Conservation (phyloP, 2,888 invertebrate genomes). For the Nomada goodeniana region DNA sequence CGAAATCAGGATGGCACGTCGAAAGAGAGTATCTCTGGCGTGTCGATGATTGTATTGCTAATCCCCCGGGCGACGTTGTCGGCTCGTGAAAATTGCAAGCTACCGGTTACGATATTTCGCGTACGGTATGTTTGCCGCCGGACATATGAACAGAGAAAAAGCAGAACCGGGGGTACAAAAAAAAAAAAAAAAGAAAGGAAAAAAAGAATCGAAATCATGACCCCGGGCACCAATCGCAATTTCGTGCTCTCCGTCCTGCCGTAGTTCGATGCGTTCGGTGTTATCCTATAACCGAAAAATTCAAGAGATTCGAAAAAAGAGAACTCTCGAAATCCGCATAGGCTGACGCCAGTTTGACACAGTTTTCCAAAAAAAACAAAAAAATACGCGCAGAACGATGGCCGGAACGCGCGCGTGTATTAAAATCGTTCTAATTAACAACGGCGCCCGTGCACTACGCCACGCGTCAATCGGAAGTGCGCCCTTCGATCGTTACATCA, state of each 20-base stretch:
- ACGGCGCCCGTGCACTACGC: not conserved
- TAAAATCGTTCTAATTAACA: slow-evolving; percentile 33
- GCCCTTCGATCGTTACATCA: slow-evolving; percentile 13
- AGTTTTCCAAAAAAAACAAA: not conserved
- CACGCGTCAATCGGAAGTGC: not conserved
- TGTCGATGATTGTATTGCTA: slow-evolving; percentile 60
- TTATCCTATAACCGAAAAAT: slow-evolving; percentile 39
- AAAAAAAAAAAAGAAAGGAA: not conserved
- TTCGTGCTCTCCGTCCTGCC: slow-evolving; percentile 53
- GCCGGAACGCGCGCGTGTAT: not conserved
- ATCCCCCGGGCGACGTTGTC: slow-evolving; percentile 71
- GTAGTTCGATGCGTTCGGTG: slow-evolving; percentile 39
- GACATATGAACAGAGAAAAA: not conserved
- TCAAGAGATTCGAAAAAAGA: not conserved
- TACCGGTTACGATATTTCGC: slow-evolving; percentile 71
- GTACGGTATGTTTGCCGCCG: slow-evolving; percentile 42
- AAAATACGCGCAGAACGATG: no score
- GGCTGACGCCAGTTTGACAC: not conserved
- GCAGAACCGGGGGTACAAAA: not conserved
- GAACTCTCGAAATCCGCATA: not conserved
- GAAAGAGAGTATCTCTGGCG: slow-evolving; percentile 60
- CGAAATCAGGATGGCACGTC: slow-evolving; percentile 72
- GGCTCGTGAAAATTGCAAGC: slow-evolving; percentile 70
- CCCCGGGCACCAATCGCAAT: slow-evolving; percentile 67
- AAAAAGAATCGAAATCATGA: slow-evolving; percentile 57